Base-by-base conservation (phyloP, 30 jellyfish, hydroid and myxozoan genomes). In the Mastigias papua region DNA sequence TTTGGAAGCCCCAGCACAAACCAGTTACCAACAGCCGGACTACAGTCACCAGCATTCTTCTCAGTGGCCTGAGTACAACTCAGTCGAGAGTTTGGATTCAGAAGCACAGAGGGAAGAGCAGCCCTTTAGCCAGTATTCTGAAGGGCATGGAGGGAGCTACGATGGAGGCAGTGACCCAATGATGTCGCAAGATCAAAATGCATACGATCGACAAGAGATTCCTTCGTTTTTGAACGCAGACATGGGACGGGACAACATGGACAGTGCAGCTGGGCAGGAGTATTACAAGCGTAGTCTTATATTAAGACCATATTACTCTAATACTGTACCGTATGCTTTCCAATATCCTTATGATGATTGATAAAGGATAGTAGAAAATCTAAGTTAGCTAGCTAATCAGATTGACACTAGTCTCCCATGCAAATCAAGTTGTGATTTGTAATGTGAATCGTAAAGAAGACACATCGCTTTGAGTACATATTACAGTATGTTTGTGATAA, bases 21-120 rank as follows among this genome's bases (percentile, higher is more conserved):
- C 81, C 20, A 78, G 60, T 60, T 57, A 75, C 60, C 57, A 73
- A 42, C 74, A 48, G 73, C 25, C 66, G 32, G 84, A 28, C 15
- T 54, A 78, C 48, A 42, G 89, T 34, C 89, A 68, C 46, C 78
- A 61, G 81, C 90, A 79, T 11, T 19, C 67, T 1, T 20, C 73
- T 19, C 86, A 71, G 72, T 71, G 86, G 93, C 85, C 88, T 16
- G 82, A 73, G 27, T 48, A 21, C 78, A 46, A 62, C 51, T 57
- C 94, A 37, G 68, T 85, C 27, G 89, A 73, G 19, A 73, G 69
- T 34, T 48, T 85, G 49, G 94, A 85, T 46, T 54, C 94, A n/a
- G 94, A 85, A 48, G 94, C 94, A 13, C 94, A 85, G 49, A 25
- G 94, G 32, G 94, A 85, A 51, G 94, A 85, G 57, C 94, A 85